phyloP scores from a whole-genome alignment of 2,797 vertebrate genomes.

The Tamandua tetradactyla region DNA sequence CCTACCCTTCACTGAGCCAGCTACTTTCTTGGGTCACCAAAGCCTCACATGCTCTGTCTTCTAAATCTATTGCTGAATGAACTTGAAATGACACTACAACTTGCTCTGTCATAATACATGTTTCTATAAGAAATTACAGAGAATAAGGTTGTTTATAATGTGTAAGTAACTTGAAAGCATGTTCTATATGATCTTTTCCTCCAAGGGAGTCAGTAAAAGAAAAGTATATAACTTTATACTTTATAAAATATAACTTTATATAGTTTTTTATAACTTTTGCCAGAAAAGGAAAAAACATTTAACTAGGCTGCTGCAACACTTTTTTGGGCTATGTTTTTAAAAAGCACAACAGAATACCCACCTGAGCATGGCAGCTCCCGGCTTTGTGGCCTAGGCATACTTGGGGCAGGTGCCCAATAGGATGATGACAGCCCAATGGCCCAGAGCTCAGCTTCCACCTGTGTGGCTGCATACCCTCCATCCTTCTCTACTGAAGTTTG shows the following conservation, averaged over 20 bases:
- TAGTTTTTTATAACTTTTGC: no score
- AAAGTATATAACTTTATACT: no score
- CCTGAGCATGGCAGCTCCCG: rapidly evolving
- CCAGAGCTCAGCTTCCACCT: not conserved
- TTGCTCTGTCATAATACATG: not conserved
- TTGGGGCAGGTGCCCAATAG: not conserved
- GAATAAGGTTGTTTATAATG: not conserved
- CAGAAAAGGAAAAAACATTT: not conserved
- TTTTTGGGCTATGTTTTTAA: not conserved
- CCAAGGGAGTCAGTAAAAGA: not conserved
- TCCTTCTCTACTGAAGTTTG: not conserved
- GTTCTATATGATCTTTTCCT: not conserved
- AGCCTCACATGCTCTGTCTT: not conserved
- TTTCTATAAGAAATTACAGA: not conserved
- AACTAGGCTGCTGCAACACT: not conserved
- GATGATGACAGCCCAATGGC: no score
- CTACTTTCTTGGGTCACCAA: not conserved
- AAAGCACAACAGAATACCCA: not conserved
- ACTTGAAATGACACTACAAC: not conserved
- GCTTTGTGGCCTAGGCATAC: not conserved
- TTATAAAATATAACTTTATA: no score
- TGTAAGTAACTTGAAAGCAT: not conserved
- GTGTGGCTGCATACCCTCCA: not conserved
- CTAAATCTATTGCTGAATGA: not conserved
- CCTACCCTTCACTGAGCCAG: not conserved